Evolutionary conservation across 2,113 vertebrate species (phyloP), one percentile per base, ranked within the genome.

Genomic region (Empidonax alnorum): DNA sequence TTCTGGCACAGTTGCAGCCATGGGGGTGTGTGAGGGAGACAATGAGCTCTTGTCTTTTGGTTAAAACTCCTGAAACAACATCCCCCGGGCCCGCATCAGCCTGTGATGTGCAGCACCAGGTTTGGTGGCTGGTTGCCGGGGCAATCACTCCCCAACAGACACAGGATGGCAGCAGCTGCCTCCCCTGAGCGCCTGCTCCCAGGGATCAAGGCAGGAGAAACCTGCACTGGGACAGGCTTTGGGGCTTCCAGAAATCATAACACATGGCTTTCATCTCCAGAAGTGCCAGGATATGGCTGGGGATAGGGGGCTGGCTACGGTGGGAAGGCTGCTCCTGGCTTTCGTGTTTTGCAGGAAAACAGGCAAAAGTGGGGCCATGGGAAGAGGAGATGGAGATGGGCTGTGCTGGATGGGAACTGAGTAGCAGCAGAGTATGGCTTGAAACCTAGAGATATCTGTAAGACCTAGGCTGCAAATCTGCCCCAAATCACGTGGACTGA

Each of bases 211-310:
- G 31, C 61, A 31, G 28, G 17, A 12, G 14, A 42, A 28, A 56
- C 8, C 3, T 1, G 47, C 23, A 21, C 0, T 1, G 2, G 30
- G 44, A 7, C 3, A 3, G 17, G 4, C 35, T 42, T 17, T 7
- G 62, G 37, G 21, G 52, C 73, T 62, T 20, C 87, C 35, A 53
- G 35, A 55, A 66, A 18, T 13, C 31, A 1, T 5, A 47, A 23
- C 11, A 6, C 15, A 10, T 30, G 1, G 1, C 44, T 53, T 56
- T 46, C 27, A 44, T 56, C 21, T 53, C 62, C 50, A 19, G 7
- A 68, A 35, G 16, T 3, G 23, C 7, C 0, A 2, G 63, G 37
- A 53, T 14, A 2, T 0, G 2, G 39, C 39, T 44, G 30, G n/a
- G 83, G 41, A 18, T 5, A 39, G 18, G 30, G 39, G 37, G 30